Evolutionary conservation across 2,888 invertebrate species (phyloP).

Genomic region (Disparrhopalites patrizii): DNA sequence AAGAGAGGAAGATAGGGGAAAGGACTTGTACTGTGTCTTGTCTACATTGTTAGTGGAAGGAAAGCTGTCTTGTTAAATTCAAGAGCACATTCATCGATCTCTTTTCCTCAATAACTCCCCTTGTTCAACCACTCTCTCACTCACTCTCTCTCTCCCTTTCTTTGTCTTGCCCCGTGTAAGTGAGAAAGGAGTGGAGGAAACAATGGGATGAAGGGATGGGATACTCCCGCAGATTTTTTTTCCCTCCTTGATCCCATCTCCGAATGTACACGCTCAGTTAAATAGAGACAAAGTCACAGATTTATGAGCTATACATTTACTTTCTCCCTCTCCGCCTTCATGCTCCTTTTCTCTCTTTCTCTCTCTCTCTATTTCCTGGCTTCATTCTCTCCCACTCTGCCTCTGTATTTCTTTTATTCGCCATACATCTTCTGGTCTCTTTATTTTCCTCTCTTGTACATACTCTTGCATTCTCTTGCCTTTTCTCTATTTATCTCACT

Average conservation of each 20-base stretch:
- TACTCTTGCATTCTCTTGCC: not conserved
- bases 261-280: slow-evolving; percentile 10
- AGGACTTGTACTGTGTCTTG: slow-evolving; percentile 2
- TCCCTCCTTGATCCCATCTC: no score
- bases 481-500: not conserved
- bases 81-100: slow-evolving; percentile 19
- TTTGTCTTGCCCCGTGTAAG: no score
- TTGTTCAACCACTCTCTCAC: no score
- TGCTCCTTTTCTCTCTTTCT: not conserved
- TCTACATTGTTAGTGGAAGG: slow-evolving; percentile 13
- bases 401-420: no score
- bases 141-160: not conserved
- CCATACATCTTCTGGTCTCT: no score
- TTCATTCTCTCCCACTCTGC: no score
- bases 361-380: not conserved
- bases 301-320: slow-evolving; percentile 3
- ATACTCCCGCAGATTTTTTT: no score
- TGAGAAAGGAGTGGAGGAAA: no score
- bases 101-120: not conserved
- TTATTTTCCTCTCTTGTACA: no score
- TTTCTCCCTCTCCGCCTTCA: no score
- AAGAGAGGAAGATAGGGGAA: not conserved
- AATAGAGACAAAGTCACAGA: slow-evolving; percentile 8
- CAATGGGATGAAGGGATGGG: no score
- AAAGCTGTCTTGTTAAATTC: slow-evolving; percentile 21